Evolutionary conservation across 2,113 vertebrate genomes (phyloP).

Genomic region (Paralichthys olivaceus): DNA sequence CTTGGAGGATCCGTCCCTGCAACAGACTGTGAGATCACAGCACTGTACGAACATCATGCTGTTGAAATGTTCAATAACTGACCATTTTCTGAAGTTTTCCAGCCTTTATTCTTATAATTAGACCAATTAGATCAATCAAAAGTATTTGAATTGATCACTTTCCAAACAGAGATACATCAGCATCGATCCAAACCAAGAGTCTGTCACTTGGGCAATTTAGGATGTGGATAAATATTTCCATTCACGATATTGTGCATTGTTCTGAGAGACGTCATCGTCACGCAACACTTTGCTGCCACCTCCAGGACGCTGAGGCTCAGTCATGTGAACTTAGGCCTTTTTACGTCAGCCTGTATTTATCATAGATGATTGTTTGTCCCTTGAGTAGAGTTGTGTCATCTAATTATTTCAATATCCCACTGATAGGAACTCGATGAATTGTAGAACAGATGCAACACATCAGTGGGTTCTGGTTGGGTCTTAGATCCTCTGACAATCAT

Average conservation of each 20-base stretch:
- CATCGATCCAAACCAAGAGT: background rate
- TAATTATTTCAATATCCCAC: too few relatives aligned
- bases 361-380: too few relatives aligned
- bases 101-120: background rate
- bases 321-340: background rate
- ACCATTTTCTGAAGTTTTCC: background rate
- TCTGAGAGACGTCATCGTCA: background rate
- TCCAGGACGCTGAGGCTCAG: conserved; percentile 23
- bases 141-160: background rate
- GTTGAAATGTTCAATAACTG: background rate
- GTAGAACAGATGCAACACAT: too few relatives aligned
- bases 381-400: background rate
- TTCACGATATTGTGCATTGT: background rate
- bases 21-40: background rate
- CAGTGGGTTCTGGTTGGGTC: too few relatives aligned
- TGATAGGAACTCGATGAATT: too few relatives aligned
- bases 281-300: conserved; percentile 45
- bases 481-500: too few relatives aligned
- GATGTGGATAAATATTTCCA: background rate
- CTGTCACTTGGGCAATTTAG: background rate
- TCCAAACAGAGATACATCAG: background rate
- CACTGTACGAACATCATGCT: background rate
- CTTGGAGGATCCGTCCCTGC: background rate
- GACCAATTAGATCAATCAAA: too few relatives aligned
- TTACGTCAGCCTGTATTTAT: background rate